Evolutionary conservation across 2,888 invertebrate genomes (phyloP).

Genomic region (Nephrotoma flavescens): DNA sequence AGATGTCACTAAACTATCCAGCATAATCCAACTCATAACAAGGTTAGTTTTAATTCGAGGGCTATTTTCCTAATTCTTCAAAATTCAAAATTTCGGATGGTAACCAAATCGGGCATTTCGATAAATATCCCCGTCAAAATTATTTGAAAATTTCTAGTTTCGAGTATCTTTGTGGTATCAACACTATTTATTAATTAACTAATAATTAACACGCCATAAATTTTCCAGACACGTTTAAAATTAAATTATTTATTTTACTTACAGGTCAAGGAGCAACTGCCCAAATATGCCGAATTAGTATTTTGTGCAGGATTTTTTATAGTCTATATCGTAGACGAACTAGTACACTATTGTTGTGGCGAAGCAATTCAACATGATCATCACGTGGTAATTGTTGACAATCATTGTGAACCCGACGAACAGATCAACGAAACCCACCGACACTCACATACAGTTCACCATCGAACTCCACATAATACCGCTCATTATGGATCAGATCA

Average conservation of each 20-base stretch:
- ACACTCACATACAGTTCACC: not conserved
- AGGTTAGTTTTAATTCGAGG: no score
- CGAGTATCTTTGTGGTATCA: no score
- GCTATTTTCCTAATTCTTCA: no score
- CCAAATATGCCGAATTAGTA: conserved; percentile 45
- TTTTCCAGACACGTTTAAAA: no score
- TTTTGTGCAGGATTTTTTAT: conserved; percentile 55
- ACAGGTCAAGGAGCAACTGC: conserved; percentile 38
- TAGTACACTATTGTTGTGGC: conserved; percentile 51
- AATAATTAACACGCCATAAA: no score
- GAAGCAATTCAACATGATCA: conserved; percentile 23
- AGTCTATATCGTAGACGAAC: conserved; percentile 57
- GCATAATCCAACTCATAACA: no score
- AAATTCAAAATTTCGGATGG: no score
- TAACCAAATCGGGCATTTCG: no score
- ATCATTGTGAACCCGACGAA: conserved; percentile 3
- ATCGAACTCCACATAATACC: not conserved
- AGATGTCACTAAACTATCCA: no score
- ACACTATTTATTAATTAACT: no score
- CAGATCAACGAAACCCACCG: not conserved
- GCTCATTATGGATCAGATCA: conserved; percentile 9
- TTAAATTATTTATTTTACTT: not conserved
- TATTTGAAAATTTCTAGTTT: no score
- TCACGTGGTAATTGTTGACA: conserved; percentile 5
- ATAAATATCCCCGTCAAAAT: no score